Percentiles rank a stretch among this genome's conserved stretches.
Conservation (phyloP, 2,113 vertebrate genomes). For the Anarhynchus alexandrinus region DNA sequence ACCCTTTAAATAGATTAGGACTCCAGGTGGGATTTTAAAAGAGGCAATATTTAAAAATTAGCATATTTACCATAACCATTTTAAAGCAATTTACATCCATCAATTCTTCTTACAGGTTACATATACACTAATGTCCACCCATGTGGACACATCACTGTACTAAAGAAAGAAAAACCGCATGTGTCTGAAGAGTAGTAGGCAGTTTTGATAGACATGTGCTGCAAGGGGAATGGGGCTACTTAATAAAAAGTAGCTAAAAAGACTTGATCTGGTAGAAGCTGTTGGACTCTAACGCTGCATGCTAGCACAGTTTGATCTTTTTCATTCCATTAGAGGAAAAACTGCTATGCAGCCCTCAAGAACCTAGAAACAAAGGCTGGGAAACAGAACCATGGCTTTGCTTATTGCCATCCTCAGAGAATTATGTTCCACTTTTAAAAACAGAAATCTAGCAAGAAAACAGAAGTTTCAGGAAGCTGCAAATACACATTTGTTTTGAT, state of each 20-base stretch:
- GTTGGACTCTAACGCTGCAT: background rate
- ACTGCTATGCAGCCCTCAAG: background rate
- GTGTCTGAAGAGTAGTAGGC: background rate
- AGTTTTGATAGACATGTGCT: slow-evolving; percentile 20
- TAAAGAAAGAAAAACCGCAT: slow-evolving; percentile 40
- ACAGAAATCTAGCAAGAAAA: background rate
- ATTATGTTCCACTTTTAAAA: background rate
- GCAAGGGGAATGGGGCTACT: background rate
- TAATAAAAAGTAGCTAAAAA: slow-evolving; percentile 18
- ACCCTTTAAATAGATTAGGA: slow-evolving; percentile 4
- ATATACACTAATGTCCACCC: background rate
- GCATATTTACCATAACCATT: slow-evolving; percentile 34
- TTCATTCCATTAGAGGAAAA: slow-evolving; percentile 21
- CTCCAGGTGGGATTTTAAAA: slow-evolving; percentile 26
- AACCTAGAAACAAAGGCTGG: background rate
- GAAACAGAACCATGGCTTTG: background rate
- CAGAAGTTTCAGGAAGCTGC: slow-evolving; percentile 36
- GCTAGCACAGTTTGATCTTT: slow-evolving; percentile 21
- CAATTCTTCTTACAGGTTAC: background rate
- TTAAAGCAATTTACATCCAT: slow-evolving; percentile 48
- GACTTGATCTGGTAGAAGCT: background rate
- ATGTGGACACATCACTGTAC: slow-evolving; percentile 20
- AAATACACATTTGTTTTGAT: slow-evolving; percentile 59
- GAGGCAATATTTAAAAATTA: slow-evolving; percentile 39
- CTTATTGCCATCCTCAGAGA: background rate